phyloP scores from a whole-genome alignment of 92 coral and sea anemone genomes.

The Bergia sp. region DNA sequence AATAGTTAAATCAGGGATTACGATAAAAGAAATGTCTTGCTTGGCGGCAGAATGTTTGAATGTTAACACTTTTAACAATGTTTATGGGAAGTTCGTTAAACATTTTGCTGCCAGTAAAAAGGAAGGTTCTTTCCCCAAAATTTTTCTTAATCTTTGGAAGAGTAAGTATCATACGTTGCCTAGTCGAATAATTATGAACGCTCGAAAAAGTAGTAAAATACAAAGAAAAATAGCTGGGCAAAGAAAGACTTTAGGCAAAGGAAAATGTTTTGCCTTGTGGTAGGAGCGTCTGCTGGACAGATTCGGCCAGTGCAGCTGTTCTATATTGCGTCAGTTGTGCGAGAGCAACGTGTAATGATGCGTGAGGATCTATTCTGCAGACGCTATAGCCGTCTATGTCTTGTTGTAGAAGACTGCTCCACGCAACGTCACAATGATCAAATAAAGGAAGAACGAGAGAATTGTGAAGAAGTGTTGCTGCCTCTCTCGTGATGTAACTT shows the following conservation, averaged over 20 bases:
- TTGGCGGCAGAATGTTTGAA: background rate
- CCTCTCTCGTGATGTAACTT: slow-evolving; percentile 32
- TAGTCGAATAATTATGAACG: slow-evolving; percentile 6
- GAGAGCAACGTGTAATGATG: slow-evolving; percentile 6
- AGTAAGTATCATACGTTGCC: background rate
- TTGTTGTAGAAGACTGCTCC: slow-evolving; percentile 21
- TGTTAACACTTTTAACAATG: background rate
- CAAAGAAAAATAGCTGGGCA: background rate
- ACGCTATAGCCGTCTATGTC: slow-evolving; percentile 29
- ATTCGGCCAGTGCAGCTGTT: slow-evolving; percentile 29
- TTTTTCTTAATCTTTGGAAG: slow-evolving; percentile 1
- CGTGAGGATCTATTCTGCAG: slow-evolving; percentile 15
- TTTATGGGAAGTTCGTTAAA: background rate
- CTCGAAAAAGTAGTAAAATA: slow-evolving; percentile 13
- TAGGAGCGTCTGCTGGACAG: background rate
- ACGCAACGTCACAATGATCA: slow-evolving; percentile 4
- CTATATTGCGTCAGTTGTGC: slow-evolving; percentile 37
- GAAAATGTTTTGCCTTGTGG: background rate
- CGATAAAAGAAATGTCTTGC: background rate
- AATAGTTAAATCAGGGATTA: background rate
- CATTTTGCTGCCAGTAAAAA: slow-evolving; percentile 13
- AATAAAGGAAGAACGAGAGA: slow-evolving; percentile 15
- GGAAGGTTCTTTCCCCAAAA: background rate
- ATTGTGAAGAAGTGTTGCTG: slow-evolving; percentile 15
- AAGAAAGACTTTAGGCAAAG: slow-evolving; percentile 13